Evolutionary conservation across 2,888 invertebrate species (phyloP), one percentile per base, ranked within the genome.

Genomic region (Isotomurus palustris): DNA sequence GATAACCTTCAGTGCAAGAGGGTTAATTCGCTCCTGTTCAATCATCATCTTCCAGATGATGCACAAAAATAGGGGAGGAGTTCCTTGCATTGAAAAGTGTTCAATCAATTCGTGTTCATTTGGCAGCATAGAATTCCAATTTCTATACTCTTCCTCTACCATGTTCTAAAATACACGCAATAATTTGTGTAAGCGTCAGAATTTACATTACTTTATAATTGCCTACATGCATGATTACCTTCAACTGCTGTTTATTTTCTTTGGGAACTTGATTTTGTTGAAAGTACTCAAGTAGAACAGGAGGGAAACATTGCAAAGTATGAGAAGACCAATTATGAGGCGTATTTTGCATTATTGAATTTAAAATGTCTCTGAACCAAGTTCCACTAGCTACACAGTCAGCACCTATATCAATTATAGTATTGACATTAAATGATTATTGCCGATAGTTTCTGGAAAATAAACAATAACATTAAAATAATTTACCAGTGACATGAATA

Each of bases 41-140:
- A 50, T 85, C 35, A 70, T 60, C 85, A 93, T 93, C 77, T 95
- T 95, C 87, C 93, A 96, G 2, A 96, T 78, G 25, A 96, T 80
- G 73, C 95, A 96, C 1, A 95, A 79, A 74, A 96, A 96, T 21
- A 95, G 77, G 0, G 89, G 87, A 32, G 92, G 91, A 2, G 92
- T 91, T 38, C 90, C 90, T n/a, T 90, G 88, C 19, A 91, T 88
- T 1, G 93, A 91, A 75, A 96, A 96, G 75, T 96, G 95, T 1
- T 91, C 87, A 71, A 96, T 91, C 38, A 94, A 91, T 74, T 95
- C 95, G 74, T 91, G 92, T 74, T 96, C 95, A 75, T 93, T 95
- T 19, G 61, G 53, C 41, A 87, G 91, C 94, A 96, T 95, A 0
- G 91, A 90, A 41, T 87, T 88, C 94, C 94, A 95, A 74, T 94